Evolutionary conservation across 1,140 invertebrate genomes (phyloP).

Genomic region (Euwallacea fornicatus): DNA sequence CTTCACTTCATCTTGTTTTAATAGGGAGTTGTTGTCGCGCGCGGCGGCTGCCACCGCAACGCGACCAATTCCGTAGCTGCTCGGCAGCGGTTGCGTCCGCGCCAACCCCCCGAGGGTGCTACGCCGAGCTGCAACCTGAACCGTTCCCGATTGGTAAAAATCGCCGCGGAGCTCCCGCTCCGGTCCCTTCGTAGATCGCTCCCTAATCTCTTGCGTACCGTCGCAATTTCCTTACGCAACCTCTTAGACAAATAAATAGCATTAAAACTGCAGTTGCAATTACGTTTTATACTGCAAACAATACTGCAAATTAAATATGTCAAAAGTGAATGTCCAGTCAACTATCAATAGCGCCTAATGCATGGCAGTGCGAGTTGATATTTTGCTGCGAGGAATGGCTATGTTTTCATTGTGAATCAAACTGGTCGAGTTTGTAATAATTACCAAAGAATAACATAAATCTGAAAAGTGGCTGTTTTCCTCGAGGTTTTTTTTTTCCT

Average conservation of each 20-base stretch:
- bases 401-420: slow-evolving; percentile 25
- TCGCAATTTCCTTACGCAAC: slow-evolving; percentile 32
- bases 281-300: slow-evolving; percentile 25
- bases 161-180: too few species aligned
- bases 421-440: neutral
- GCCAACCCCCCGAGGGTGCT: neutral
- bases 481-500: too few species aligned
- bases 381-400: slow-evolving; percentile 11
- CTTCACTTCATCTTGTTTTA: slow-evolving; percentile 22
- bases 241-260: slow-evolving; percentile 33
- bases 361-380: slow-evolving; percentile 19
- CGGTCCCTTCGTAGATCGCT: neutral
- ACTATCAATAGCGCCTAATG: slow-evolving; percentile 30
- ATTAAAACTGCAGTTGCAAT: slow-evolving; percentile 27
- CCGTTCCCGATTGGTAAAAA: too few species aligned
- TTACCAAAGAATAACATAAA: slow-evolving; percentile 17
- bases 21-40: slow-evolving; percentile 11
- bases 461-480: too few species aligned
- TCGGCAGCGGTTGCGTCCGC: too few species aligned
- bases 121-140: neutral
- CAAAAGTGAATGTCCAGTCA: slow-evolving; percentile 34
- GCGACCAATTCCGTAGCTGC: too few species aligned
- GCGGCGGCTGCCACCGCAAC: too few species aligned
- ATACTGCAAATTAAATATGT: slow-evolving; percentile 33
- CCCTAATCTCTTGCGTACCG: slow-evolving; percentile 23